These are phyloP conservation scores for Geococcyx californianus DNA, from an alignment of 2,113 vertebrate species.

Conservation along the genomic window DNA sequence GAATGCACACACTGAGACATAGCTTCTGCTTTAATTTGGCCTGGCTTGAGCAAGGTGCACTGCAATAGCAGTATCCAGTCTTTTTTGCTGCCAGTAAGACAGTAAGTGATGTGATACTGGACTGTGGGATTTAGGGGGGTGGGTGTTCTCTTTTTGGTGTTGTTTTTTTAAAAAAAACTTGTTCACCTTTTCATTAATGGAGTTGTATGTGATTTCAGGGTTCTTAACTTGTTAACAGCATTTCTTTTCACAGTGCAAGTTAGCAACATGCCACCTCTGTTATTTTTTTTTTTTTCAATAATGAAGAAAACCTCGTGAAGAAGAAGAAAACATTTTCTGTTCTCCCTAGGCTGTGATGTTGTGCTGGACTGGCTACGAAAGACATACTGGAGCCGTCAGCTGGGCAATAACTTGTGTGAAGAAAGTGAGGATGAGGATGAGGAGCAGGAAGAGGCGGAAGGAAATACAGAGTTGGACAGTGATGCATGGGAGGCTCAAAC, in stretches of 20 bases:
- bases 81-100: neutral
- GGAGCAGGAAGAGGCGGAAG: slow-evolving; percentile 57
- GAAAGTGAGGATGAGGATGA: slow-evolving; percentile 76
- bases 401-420: slow-evolving; percentile 79
- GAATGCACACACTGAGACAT: neutral
- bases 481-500: slow-evolving; percentile 64
- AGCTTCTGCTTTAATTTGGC: neutral
- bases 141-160: neutral
- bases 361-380: slow-evolving; percentile 94
- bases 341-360: slow-evolving; percentile 81
- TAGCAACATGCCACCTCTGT: neutral
- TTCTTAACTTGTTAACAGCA: neutral
- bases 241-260: neutral
- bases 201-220: neutral
- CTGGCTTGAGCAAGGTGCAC: neutral
- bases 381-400: slow-evolving; percentile 90
- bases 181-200: neutral
- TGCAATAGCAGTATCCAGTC: rapidly evolving
- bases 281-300: neutral
- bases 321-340: neutral
- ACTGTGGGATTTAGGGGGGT: neutral
- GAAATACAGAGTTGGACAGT: slow-evolving; percentile 61
- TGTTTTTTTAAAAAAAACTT: neutral
- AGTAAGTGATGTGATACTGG: neutral
- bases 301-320: neutral